Percentiles rank a stretch among this genome's conserved stretches.
Evolutionary conservation across 2,888 invertebrate species (phyloP).

Genomic region (Laspeyria flexula): DNA sequence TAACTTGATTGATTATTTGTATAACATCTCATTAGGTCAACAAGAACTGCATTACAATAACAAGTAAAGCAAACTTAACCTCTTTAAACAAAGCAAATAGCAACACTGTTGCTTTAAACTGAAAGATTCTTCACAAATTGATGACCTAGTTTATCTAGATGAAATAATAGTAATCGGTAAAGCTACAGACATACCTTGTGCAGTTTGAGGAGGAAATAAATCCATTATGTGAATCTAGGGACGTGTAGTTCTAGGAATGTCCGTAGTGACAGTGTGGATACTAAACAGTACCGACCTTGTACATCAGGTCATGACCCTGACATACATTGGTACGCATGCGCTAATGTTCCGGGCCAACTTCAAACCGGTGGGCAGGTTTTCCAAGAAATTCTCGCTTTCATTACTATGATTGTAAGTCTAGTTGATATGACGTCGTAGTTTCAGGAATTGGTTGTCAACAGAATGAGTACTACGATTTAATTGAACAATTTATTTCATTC

Average conservation of each 20-base stretch:
- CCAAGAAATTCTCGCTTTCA: constrained; percentile 1
- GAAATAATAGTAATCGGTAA: neutral
- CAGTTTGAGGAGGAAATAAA: constrained; percentile 58
- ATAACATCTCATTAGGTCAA: neutral
- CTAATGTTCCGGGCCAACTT: constrained; percentile 36
- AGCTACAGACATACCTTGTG: constrained; percentile 53
- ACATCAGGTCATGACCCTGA: constrained; percentile 74
- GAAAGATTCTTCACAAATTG: too few species aligned
- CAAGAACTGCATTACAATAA: constrained; percentile 16
- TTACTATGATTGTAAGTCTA: neutral
- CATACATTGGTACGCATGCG: constrained; percentile 76
- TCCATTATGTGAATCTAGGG: constrained; percentile 52
- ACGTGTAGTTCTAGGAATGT: constrained; percentile 25
- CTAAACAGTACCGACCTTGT: constrained; percentile 81
- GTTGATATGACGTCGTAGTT: neutral
- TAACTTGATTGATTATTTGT: too few species aligned
- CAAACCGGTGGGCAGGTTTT: constrained; percentile 13
- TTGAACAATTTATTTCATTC: too few species aligned
- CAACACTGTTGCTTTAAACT: neutral
- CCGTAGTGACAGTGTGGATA: constrained; percentile 52
- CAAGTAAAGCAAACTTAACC: constrained; percentile 4
- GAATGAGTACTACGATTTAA: too few species aligned
- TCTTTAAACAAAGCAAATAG: neutral
- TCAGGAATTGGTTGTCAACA: neutral
- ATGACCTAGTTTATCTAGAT: neutral